phyloP scores from a whole-genome alignment of 2,888 invertebrate species.

The Harpalus rubripes region DNA sequence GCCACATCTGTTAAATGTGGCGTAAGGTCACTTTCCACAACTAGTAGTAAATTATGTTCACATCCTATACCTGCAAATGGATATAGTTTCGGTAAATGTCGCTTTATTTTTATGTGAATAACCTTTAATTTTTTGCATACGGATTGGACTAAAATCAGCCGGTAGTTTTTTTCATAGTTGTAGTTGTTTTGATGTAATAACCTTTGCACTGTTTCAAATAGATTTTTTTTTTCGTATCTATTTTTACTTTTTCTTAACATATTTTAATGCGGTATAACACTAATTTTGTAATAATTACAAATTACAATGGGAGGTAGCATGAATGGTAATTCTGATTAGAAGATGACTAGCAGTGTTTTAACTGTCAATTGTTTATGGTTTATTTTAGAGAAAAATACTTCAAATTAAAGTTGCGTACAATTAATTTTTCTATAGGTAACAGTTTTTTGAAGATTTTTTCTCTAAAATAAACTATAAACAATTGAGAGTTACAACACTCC shows the following conservation, averaged over 20 bases:
- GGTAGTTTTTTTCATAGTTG: constrained; percentile 2
- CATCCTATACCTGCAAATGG: constrained; percentile 65
- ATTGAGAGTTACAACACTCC: too few relatives aligned
- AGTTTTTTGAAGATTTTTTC: too few relatives aligned
- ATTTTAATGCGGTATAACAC: background rate
- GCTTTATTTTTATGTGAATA: background rate
- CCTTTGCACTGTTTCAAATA: background rate
- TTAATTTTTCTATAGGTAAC: too few relatives aligned
- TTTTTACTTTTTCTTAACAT: constrained; percentile 32
- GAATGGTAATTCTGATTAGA: too few relatives aligned
- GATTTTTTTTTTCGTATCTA: constrained; percentile 9
- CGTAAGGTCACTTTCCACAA: constrained; percentile 67
- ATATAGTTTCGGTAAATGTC: constrained; percentile 69
- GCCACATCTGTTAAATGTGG: constrained; percentile 55
- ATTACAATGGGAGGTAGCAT: too few relatives aligned
- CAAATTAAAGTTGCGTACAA: too few relatives aligned
- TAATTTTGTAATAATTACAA: too few relatives aligned
- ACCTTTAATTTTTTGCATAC: constrained; percentile 6
- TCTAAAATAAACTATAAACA: too few relatives aligned
- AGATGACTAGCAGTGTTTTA: too few relatives aligned
- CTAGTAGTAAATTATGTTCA: constrained; percentile 55
- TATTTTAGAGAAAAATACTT: too few relatives aligned
- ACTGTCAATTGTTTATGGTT: too few relatives aligned
- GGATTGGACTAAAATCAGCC: background rate
- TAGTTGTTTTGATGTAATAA: constrained; percentile 2